phyloP scores from a whole-genome alignment of 2,888 invertebrate genomes.

The Timema podura region DNA sequence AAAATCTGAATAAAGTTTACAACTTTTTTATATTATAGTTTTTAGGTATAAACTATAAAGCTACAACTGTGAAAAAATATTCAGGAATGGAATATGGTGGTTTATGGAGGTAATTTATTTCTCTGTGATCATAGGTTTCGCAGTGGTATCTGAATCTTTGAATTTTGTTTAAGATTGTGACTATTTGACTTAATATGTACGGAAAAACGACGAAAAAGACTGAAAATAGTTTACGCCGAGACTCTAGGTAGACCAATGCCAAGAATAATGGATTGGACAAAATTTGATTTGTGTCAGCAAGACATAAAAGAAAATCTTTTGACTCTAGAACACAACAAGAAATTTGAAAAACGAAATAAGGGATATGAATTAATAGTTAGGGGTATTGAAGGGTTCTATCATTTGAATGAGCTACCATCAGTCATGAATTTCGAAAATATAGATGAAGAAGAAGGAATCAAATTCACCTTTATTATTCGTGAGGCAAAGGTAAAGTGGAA shows the following conservation, averaged over 20 bases:
- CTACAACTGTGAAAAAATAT: background rate
- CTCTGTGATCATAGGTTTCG: background rate
- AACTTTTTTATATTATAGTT: background rate
- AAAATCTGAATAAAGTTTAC: no score
- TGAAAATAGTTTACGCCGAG: background rate
- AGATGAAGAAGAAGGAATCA: background rate
- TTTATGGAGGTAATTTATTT: background rate
- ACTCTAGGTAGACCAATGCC: background rate
- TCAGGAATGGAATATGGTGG: background rate
- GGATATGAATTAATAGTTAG: background rate
- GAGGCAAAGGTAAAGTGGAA: background rate
- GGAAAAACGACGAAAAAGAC: background rate
- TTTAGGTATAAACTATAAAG: background rate
- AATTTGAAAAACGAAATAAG: background rate
- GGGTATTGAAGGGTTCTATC: background rate
- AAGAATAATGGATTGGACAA: background rate
- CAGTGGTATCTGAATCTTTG: background rate
- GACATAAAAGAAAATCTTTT: background rate
- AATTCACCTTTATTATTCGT: background rate
- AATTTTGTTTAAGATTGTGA: conserved; percentile 2
- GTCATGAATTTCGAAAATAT: background rate
- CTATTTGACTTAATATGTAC: conserved; percentile 2
- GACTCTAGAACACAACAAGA: background rate
- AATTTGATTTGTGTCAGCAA: conserved; percentile 8
- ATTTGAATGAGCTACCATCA: background rate